Base-by-base conservation (phyloP, 2,797 vertebrate genomes). In the Salarias fasciatus region DNA sequence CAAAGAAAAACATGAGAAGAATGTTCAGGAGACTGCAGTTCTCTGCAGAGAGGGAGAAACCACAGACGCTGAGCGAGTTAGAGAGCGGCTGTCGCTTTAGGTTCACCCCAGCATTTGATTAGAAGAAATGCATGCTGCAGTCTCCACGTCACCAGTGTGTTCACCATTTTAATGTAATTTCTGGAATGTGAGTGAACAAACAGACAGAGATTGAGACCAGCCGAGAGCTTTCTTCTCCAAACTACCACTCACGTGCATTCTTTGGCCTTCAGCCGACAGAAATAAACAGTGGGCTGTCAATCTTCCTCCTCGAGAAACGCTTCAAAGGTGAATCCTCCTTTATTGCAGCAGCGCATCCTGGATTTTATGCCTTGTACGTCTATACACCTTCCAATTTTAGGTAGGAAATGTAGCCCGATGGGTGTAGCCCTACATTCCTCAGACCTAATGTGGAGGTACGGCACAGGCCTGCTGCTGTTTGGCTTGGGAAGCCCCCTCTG, bases 391-490 rank as follows among this genome's bases (percentile, higher is more conserved):
- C 68, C 51, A 58, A 13, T 46, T 73, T 60, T 81, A 87, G 79
- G 83, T 77, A n/a, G 29, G 77, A 68, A 69, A 60, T 62, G 43
- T 28, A 62, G 57, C 69, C 53, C 40, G 63, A 64, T 83, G 83
- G 83, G 83, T 76, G 76, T 63, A 82, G 75, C 69, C 61, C 53
- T 41, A 28, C 88, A 89, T 89, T 89, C 85, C 82, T 86, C 57
- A 11, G 69, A 67, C 56, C 74, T 61, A 80, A 77, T 76, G 66
- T 75, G 53, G 69, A 79, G 46, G 78, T 71, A 58, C 5, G 76
- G 71, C 61, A 28, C 60, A 11, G 53, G 49, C 48, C 35, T 65
- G 54, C 69, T 74, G 56, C 69, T 54, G 69, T 67, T 79, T 74
- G 75, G 71, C 70, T 53, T 4, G 12, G 80, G 82, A 90, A 86